phyloP scores from a whole-genome alignment of 1,140 invertebrate genomes.

The Lasioglossum albipes region DNA sequence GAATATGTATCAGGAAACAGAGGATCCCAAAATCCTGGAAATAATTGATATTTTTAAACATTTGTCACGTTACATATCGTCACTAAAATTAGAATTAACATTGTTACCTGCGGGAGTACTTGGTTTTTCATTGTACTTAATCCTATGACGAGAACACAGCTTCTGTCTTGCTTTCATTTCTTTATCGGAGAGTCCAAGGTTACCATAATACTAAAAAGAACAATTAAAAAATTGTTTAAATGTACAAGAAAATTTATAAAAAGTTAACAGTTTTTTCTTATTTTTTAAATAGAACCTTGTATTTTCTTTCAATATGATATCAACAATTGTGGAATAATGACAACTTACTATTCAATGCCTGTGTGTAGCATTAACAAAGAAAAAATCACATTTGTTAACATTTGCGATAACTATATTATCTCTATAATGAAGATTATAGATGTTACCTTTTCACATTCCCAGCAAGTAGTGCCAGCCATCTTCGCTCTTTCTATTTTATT shows the following conservation, averaged over 20 bases:
- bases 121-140: conserved; percentile 70
- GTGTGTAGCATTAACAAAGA: conserved; percentile 9
- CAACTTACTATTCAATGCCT: conserved; percentile 19
- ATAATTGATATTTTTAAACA: conserved; percentile 6
- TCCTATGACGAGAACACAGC: conserved; percentile 79
- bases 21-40: conserved; percentile 76
- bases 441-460: conserved; percentile 75
- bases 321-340: not conserved
- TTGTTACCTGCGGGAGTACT: conserved; percentile 75
- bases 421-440: conserved; percentile 17
- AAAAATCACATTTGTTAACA: conserved; percentile 8
- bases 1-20: conserved; percentile 64
- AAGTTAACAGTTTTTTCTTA: too few relatives aligned
- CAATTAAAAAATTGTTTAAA: conserved; percentile 2
- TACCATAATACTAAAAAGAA: conserved; percentile 76
- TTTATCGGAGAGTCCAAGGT: conserved; percentile 67
- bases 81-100: conserved; percentile 8
- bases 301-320: not conserved
- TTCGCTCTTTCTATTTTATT: conserved; percentile 74
- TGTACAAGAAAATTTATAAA: too few relatives aligned
- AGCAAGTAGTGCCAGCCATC: conserved; percentile 74
- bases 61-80: not conserved
- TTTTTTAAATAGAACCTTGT: too few relatives aligned
- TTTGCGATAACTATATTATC: not conserved
- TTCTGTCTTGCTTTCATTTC: conserved; percentile 74